Base-by-base conservation (phyloP, 1,140 invertebrate species). In the Drosophila miranda region DNA sequence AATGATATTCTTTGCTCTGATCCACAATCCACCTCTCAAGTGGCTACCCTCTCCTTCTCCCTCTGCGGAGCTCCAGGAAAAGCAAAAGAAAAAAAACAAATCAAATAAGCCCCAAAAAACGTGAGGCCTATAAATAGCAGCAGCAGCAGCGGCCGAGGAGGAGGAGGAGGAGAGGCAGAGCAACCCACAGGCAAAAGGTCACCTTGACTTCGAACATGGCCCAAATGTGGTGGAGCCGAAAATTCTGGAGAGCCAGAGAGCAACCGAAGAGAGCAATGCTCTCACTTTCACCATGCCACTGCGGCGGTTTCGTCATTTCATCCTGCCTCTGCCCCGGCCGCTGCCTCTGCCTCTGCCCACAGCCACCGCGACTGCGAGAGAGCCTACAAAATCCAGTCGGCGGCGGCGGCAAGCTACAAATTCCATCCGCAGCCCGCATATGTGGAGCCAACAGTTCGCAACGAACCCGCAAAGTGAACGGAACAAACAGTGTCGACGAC, bases 271-370 rank as follows among this genome's bases (percentile, higher is more conserved):
- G 57, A 49, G 62, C 50, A 59, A 23, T 16, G 66, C 66, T 49
- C 50, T 70, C 70, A 62, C 76, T 87, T 87, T 88, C 82, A 87
- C 82, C 86, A 82, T 23, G 54, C 16, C 41, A 30, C 66, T 49
- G 51, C 54, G 67, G 71, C 67, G 51, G 74, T 87, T 87, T 87
- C 82, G 75, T 87, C 82, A 87, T 75, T 72, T 75, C 82, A 88
- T 87, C 82, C 83, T 86, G 77, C 46, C 45, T 3, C 2, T 2
- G 30, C 30, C 2, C 9, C 2, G 19, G 23, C 45, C 14, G 54
- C 54, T 41, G 38, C 64, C 58, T 11, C 61, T 46, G 52, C 67
- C 7, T 58, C 76, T 51, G 67, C 68, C 55, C 42, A 58, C 59
- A 28, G 56, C 58, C 42, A 57, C 49, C 21, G 44, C 16, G 42